A percentile compares a stretch with the other conserved stretches of the same genome.
These are phyloP conservation scores for Amaurobius ferox DNA, from an alignment of 2,888 invertebrate genomes.

Conservation along the genomic window DNA sequence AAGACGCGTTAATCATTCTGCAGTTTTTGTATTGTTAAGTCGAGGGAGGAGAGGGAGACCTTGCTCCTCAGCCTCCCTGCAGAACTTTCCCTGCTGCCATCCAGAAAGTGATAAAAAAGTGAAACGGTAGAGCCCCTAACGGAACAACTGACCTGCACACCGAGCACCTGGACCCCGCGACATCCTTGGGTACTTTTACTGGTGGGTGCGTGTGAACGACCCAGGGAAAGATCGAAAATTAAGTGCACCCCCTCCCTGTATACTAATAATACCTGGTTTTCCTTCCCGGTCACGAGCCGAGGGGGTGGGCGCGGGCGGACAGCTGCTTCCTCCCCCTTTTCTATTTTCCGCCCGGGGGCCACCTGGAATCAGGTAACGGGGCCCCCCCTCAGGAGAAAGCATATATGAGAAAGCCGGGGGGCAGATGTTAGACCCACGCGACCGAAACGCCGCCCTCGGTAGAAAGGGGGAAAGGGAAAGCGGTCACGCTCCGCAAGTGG, in stretches of 20 bases:
- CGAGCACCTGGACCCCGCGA: neutral
- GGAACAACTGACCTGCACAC: neutral
- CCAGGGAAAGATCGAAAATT: neutral
- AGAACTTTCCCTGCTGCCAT: neutral
- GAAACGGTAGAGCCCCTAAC: neutral
- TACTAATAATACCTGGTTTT: constrained; percentile 14
- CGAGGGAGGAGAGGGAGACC: neutral
- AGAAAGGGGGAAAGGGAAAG: neutral
- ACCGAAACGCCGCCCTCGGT: constrained; percentile 22
- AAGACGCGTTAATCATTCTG: no score
- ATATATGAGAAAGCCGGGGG: no score
- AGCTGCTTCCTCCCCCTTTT: neutral
- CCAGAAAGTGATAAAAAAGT: neutral
- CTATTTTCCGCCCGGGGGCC: constrained; percentile 4
- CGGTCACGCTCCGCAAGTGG: constrained; percentile 46
- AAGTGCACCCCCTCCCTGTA: neutral
- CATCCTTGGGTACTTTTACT: constrained; percentile 3
- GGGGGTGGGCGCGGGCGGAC: neutral
- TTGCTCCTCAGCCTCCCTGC: neutral
- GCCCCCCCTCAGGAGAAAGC: constrained; percentile 23
- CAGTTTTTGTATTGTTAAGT: neutral
- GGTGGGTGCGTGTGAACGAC: neutral
- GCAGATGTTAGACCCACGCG: constrained; percentile 52
- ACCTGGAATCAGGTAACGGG: constrained; percentile 58
- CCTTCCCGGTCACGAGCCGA: constrained; percentile 7